Evolutionary conservation across 2,113 vertebrate genomes (phyloP).

Genomic region (Hippocampus mohnikei): DNA sequence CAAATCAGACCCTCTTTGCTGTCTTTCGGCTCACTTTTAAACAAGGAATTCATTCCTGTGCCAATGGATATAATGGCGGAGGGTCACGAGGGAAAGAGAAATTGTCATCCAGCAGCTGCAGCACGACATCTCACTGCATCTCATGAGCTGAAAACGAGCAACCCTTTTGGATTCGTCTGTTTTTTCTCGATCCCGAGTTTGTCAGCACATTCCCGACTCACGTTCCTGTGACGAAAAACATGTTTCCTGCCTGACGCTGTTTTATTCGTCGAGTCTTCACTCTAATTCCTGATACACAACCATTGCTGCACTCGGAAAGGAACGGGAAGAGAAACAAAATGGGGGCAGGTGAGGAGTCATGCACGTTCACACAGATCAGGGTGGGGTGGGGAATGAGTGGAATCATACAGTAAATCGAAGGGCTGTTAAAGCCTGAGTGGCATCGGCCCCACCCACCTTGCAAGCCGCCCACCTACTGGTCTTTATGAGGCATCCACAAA

Average conservation of each 20-base stretch:
- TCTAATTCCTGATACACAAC: conserved; percentile 61
- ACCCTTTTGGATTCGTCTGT: conserved; percentile 18
- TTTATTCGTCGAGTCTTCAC: conserved; percentile 69
- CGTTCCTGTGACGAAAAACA: conserved; percentile 60
- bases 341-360: conserved; percentile 46
- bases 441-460: conserved; percentile 7
- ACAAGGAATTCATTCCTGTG: not conserved
- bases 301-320: conserved; percentile 42
- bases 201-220: conserved; percentile 52
- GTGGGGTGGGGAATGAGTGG: too few relatives aligned
- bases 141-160: conserved; percentile 43
- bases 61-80: not conserved
- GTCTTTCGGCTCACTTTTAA: not conserved
- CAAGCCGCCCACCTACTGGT: conserved; percentile 25
- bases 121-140: conserved; percentile 24
- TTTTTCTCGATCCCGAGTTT: conserved; percentile 30
- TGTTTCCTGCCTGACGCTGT: conserved; percentile 67
- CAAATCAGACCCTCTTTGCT: not conserved
- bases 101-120: too few relatives aligned
- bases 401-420: conserved; percentile 39
- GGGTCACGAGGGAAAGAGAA: not conserved
- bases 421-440: conserved; percentile 19
- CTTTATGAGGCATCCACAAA: conserved; percentile 33
- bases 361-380: not conserved
- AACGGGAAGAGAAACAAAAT: conserved; percentile 50